Base-by-base conservation (phyloP, 92 coral and sea anemone genomes). In the Hydrozoanthus gracilis region DNA sequence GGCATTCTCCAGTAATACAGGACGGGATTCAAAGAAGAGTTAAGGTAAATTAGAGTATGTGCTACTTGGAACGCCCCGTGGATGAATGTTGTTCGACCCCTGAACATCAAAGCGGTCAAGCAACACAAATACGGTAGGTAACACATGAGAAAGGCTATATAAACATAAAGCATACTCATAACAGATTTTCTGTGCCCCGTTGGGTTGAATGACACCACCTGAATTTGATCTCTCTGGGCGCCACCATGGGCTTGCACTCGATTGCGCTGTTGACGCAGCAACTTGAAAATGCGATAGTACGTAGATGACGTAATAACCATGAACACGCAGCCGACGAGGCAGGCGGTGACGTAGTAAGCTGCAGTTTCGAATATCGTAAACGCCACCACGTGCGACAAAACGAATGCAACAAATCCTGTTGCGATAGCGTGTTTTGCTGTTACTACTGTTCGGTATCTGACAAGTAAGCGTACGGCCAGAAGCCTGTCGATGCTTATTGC, bases 401-500 rank as follows among this genome's bases (percentile, higher is more conserved):
- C 58, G 5, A 73, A 15, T 14, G n/a, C n/a, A 4, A 73, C 39
- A 18, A 49, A 73, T 16, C 56, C 78, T n/a, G 60, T 73, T 15
- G 35, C 78, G 7, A 73, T 49, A 8, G 61, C 78, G 10, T 58
- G 78, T 6, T 73, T 49, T 46, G 61, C 18, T 27, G 78, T 73
- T 13, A 73, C 78, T 8, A 58, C 50, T 12, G 61, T 50, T 16
- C 78, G 78, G 78, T 73, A 73, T 3, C 58, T 3, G 1, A 49
- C 44, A 47, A 10, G 39, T 58, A 73, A 39, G 46, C 20, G n/a
- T 2, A 73, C 78, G 44, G 78, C 78, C 6, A 73, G 61, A 15
- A 73, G 44, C 17, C 78, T 73, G 58, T 73, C 78, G n/a, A 74
- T 49, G 60, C 78, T 74, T 74, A 74, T 74, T 49, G 78, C 78